Conservation (phyloP, 2,797 vertebrate species). For the Simalia tracyae region DNA sequence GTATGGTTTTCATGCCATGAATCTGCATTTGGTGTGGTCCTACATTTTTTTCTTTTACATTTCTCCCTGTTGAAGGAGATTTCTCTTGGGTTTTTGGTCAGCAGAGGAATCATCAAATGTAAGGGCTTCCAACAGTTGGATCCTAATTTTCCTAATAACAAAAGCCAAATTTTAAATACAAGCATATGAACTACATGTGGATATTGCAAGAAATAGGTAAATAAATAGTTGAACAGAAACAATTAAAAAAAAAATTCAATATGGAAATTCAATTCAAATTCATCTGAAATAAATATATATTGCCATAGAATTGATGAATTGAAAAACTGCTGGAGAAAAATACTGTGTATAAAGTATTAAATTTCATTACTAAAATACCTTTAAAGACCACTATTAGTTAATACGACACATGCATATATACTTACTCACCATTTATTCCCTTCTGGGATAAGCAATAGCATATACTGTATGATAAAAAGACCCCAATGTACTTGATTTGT, state of each 20-base stretch:
- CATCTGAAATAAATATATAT: not conserved
- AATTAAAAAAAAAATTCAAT: not conserved
- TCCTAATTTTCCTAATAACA: not conserved
- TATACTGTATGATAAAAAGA: no score
- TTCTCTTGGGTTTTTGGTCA: not conserved
- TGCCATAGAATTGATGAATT: not conserved
- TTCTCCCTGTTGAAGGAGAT: not conserved
- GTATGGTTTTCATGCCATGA: no score
- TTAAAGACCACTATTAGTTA: not conserved
- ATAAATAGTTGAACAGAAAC: not conserved
- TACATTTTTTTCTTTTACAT: no score
- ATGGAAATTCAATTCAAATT: not conserved
- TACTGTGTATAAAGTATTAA: not conserved
- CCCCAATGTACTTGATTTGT: no score
- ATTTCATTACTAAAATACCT: not conserved
- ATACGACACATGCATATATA: not conserved
- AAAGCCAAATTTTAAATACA: not conserved
- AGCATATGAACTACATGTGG: not conserved
- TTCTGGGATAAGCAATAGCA: no score
- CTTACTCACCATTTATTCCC: no score
- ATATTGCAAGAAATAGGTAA: not conserved
- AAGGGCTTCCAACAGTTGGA: not conserved
- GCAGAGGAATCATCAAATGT: not conserved
- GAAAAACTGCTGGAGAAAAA: no score
- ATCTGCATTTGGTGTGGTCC: no score